phyloP scores from a whole-genome alignment of 2,888 invertebrate species.

The Mesopsocus fuscifrons region DNA sequence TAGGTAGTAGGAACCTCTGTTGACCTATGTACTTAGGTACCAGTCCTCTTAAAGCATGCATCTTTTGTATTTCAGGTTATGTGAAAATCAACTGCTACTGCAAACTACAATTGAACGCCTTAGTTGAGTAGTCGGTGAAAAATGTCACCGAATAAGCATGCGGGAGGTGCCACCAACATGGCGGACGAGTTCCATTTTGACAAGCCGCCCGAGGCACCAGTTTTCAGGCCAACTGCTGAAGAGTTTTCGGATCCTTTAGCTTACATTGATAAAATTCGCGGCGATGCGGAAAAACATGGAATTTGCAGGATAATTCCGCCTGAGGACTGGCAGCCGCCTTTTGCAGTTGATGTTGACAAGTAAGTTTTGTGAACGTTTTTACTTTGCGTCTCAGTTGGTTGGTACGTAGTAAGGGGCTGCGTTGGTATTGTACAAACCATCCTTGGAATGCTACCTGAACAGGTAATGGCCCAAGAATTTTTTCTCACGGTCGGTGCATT shows the following conservation, averaged over 20 bases:
- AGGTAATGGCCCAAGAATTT: too few species aligned
- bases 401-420: too few species aligned
- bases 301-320: slow-evolving; percentile 99
- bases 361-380: slow-evolving; percentile 19
- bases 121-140: too few species aligned
- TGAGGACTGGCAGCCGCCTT: slow-evolving; percentile 87
- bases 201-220: slow-evolving; percentile 81
- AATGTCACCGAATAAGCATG: neutral
- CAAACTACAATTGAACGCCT: too few species aligned
- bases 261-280: slow-evolving; percentile 92
- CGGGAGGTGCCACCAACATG: neutral
- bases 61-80: too few species aligned
- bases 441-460: too few species aligned
- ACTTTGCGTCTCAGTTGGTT: neutral
- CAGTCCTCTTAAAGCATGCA: too few species aligned
- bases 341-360: slow-evolving; percentile 91
- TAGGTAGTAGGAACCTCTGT: too few species aligned
- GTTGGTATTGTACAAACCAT: too few species aligned
- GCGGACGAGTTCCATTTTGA: slow-evolving; percentile 23
- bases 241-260: slow-evolving; percentile 93
- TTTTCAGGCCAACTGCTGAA: slow-evolving; percentile 83
- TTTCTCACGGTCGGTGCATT: too few species aligned
- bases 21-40: too few species aligned
- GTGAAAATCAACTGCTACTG: too few species aligned
- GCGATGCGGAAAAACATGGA: slow-evolving; percentile 87